Base-by-base conservation (phyloP, 30 jellyfish, hydroid and myxozoan genomes). In the Morbakka virulenta region DNA sequence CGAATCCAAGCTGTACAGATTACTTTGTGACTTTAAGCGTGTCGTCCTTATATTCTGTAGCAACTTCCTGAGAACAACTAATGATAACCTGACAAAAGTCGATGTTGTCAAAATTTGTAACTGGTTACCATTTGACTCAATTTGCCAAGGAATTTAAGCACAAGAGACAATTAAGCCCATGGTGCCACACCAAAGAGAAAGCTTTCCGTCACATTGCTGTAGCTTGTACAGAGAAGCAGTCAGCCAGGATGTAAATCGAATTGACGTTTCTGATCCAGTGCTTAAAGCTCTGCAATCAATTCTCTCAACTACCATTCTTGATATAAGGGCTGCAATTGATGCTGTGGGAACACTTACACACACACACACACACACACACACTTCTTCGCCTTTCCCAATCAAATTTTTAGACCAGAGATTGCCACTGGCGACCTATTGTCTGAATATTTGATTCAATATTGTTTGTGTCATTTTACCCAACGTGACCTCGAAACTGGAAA, bases 341-440 rank as follows among this genome's bases (percentile, higher is more conserved):
- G 35, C 73, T 2, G 84, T 52, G 3, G n/a, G 50, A 2, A 28
- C 50, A 12, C 68, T 72, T 11, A 27, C 70, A 14, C 27, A n/a
- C n/a, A n/a, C n/a, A n/a, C n/a, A n/a, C n/a, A n/a, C n/a, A n/a
- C n/a, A n/a, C n/a, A n/a, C n/a, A 2, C 22, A 20, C 23, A 0
- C 84, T 72, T 72, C 84, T 73, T 14, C 25, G 77, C 1, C 50
- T 33, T 51, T 28, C 87, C 32, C 79, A 23, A 12, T 28, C 67
- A 53, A 50, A 75, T 30, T 29, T 80, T 31, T 78, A 80, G 28
- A 41, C 25, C 14, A 80, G 49, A 20, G 91, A 80, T 53, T 68
- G 70, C 2, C 84, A 80, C 26, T 80, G 91, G 91, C 30, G 79
- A 23, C 69, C 91, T 0, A 30, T 80, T 27, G n/a, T n/a, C n/a